Conservation (phyloP, 2,113 vertebrate genomes). For the Crotophaga sulcirostris region DNA sequence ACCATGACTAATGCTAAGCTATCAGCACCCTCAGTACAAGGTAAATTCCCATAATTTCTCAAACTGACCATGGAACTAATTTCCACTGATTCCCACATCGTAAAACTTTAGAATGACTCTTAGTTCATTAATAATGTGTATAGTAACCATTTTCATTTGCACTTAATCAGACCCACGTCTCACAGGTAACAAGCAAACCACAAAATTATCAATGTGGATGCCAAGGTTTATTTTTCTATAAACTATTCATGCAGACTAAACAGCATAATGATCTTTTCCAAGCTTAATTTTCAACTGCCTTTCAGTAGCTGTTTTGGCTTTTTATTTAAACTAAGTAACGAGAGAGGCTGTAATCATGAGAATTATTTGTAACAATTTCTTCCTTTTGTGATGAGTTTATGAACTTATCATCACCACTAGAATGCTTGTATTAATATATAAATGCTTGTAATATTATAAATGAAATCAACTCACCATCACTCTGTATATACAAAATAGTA, state of each 20-base stretch:
- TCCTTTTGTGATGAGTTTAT: not conserved
- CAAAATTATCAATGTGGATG: slow-evolving; percentile 79
- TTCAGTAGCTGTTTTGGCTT: slow-evolving; percentile 13
- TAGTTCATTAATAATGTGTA: slow-evolving; percentile 95
- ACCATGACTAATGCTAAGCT: slow-evolving; percentile 89
- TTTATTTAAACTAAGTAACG: slow-evolving; percentile 5
- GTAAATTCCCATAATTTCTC: slow-evolving; percentile 89
- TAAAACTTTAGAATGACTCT: slow-evolving; percentile 91
- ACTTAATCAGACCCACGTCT: slow-evolving; percentile 87
- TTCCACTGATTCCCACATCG: slow-evolving; percentile 86
- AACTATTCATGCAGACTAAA: slow-evolving; percentile 59
- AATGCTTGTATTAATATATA: not conserved
- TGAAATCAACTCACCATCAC: not conserved
- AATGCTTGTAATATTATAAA: not conserved
- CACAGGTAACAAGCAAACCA: slow-evolving; percentile 77
- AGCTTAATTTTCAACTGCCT: slow-evolving; percentile 31
- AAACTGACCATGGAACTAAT: slow-evolving; percentile 94
- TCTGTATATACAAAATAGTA: not conserved
- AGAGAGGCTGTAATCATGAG: not conserved
- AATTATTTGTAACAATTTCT: not conserved
- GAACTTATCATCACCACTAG: not conserved
- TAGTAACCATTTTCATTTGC: slow-evolving; percentile 77
- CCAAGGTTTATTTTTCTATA: slow-evolving; percentile 76
- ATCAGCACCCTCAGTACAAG: slow-evolving; percentile 81
- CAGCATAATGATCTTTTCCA: slow-evolving; percentile 30